Evolutionary conservation across 2,888 invertebrate genomes (phyloP).

Genomic region (Ferdinandea cuprea): DNA sequence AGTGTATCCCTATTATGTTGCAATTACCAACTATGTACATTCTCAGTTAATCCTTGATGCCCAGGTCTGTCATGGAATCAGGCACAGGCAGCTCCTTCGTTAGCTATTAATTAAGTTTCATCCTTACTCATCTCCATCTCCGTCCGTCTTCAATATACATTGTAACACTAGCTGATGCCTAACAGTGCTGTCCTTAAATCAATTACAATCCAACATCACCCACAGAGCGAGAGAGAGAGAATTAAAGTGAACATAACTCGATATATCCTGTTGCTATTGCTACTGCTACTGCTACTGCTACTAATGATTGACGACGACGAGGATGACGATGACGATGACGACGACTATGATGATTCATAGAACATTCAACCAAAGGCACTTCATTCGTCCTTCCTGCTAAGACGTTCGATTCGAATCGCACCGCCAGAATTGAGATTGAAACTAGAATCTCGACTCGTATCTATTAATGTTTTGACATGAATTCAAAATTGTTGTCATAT

Average conservation of each 20-base stretch:
- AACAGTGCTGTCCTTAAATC: slow-evolving; percentile 38
- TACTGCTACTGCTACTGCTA: slow-evolving; percentile 5
- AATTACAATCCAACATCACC: slow-evolving; percentile 50
- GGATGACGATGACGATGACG: slow-evolving; percentile 1
- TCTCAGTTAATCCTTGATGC: background rate
- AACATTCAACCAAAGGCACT: slow-evolving; percentile 24
- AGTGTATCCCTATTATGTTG: slow-evolving; percentile 33
- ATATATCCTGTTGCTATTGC: slow-evolving; percentile 48
- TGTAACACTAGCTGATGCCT: slow-evolving; percentile 20
- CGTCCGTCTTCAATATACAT: slow-evolving; percentile 1
- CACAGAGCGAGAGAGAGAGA: no score
- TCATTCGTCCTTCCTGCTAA: slow-evolving; percentile 18
- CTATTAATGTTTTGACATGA: slow-evolving; percentile 57
- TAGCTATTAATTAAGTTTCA: slow-evolving; percentile 50
- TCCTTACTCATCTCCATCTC: slow-evolving; percentile 7
- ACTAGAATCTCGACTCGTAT: slow-evolving; percentile 2
- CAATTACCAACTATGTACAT: slow-evolving; percentile 26
- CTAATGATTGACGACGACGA: slow-evolving; percentile 14
- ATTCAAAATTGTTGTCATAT: slow-evolving; percentile 59
- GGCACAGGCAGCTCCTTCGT: slow-evolving; percentile 3
- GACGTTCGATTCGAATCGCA: slow-evolving; percentile 28
- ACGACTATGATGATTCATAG: slow-evolving; percentile 22
- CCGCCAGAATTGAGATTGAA: background rate
- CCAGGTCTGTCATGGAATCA: background rate
- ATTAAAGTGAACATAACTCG: slow-evolving; percentile 38